phyloP scores from a whole-genome alignment of 2,113 vertebrate species.

The Ancistrus triradiatus region DNA sequence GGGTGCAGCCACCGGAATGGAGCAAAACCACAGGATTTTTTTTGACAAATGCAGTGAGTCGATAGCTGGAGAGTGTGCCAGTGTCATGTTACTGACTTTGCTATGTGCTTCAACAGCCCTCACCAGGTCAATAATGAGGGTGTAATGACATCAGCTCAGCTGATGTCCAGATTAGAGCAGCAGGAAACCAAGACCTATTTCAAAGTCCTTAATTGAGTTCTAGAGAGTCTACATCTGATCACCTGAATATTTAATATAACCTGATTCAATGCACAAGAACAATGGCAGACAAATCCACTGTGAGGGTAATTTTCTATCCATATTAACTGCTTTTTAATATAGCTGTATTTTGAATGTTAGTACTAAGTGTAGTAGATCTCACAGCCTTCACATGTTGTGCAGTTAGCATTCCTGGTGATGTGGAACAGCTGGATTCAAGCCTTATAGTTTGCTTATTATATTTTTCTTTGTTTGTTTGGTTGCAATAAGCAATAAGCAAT shows the following conservation, averaged over 20 bases:
- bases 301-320: too few species aligned
- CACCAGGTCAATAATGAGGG: not conserved
- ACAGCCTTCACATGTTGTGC: too few species aligned
- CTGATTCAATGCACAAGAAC: not conserved
- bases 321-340: not conserved
- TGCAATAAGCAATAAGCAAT: too few species aligned
- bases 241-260: slow-evolving; percentile 16
- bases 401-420: too few species aligned
- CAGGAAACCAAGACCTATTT: slow-evolving; percentile 34
- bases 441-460: too few species aligned
- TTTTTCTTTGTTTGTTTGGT: too few species aligned
- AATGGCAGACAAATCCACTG: too few species aligned
- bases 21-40: slow-evolving; percentile 16
- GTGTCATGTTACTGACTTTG: not conserved
- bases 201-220: slow-evolving; percentile 29
- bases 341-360: not conserved
- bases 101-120: slow-evolving; percentile 12
- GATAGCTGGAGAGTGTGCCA: slow-evolving; percentile 1
- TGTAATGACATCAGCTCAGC: slow-evolving; percentile 25
- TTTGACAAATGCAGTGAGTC: slow-evolving; percentile 22
- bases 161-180: slow-evolving; percentile 34
- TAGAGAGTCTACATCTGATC: slow-evolving; percentile 4
- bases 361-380: too few species aligned
- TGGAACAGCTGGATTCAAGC: too few species aligned
- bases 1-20: slow-evolving; percentile 19